Base-by-base conservation (phyloP, 2,888 invertebrate species). In the Oligia fasciuncula region DNA sequence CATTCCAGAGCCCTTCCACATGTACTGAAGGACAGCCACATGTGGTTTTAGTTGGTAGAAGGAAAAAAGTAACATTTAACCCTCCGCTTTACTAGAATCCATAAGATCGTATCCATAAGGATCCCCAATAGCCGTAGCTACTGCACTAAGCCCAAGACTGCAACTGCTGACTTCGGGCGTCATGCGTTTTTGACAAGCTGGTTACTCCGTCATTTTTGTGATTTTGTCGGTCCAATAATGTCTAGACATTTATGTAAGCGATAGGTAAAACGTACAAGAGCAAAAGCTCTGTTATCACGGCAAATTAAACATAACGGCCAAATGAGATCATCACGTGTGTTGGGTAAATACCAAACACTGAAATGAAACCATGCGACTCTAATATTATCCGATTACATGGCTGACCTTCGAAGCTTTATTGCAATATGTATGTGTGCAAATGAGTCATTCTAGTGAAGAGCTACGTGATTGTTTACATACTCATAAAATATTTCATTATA, bases 321-420 rank as follows among this genome's bases (percentile, higher is more conserved):
- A 78, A 86, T 88, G 89, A 88, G 87, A 87, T 88, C 88, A 88
- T 86, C 83, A n/a, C n/a, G n/a, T 68, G 63, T 65, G 81, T 78
- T 71, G 54, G 71, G 79, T 80, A 85, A 84, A 84, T 85, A 86
- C 69, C 73, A 71, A 83, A 83, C 86, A 86, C 68, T 80, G 72
- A 86, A 66, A 76, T 81, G 76, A 72, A 69, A 77, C 79, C 88
- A 83, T 79, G 78, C 77, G 79, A 79, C 78, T 82, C 78, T 9
- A 74, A 78, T 83, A 87, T 85, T 65, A 80, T 82, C 79, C 74
- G 79, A 88, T 85, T 81, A 88, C 78, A 85, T 60, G 62, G 62
- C 60, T 63, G 77, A 79, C 88, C 88, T 88, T 88, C 87, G 77
- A 67, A 66, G 72, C 75, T 83, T 85, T 86, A 86, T 86, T 80